A percentile compares a stretch with the other conserved stretches of the same genome.
Evolutionary conservation across 2,113 vertebrate species (phyloP).

Genomic region (Sinocyclocheilus anshuiensis): DNA sequence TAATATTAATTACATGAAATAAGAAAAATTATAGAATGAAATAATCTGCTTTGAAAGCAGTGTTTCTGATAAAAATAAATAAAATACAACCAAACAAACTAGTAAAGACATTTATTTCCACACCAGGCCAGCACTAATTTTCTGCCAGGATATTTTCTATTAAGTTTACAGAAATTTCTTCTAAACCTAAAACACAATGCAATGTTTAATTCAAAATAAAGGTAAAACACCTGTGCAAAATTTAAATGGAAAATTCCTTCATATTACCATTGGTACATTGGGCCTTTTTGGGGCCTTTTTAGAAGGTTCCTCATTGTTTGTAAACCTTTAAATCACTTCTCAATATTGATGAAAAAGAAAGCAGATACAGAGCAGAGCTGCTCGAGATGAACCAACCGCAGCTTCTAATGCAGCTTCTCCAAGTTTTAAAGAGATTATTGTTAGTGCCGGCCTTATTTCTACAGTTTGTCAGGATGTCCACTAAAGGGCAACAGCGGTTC

Average conservation of each 20-base stretch:
- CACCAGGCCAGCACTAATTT: neutral
- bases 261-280: neutral
- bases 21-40: neutral
- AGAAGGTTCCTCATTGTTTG: neutral
- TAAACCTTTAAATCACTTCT: neutral
- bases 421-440: neutral
- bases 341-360: neutral
- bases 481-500: conserved; percentile 24
- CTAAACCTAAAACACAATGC: neutral
- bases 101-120: neutral
- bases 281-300: neutral
- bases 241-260: neutral
- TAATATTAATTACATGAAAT: neutral
- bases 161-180: neutral
- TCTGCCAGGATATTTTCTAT: neutral
- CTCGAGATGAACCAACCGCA: neutral
- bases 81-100: neutral
- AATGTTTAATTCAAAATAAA: neutral
- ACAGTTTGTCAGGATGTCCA: conserved; percentile 29
- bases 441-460: neutral
- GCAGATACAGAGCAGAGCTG: neutral
- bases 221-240: neutral
- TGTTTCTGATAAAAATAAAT: neutral
- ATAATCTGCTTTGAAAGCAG: neutral
- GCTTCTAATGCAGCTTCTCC: neutral